Percentiles rank a stretch among this genome's conserved stretches.
Conservation (phyloP, 2,113 vertebrate species). For the Regulus satrapa region DNA sequence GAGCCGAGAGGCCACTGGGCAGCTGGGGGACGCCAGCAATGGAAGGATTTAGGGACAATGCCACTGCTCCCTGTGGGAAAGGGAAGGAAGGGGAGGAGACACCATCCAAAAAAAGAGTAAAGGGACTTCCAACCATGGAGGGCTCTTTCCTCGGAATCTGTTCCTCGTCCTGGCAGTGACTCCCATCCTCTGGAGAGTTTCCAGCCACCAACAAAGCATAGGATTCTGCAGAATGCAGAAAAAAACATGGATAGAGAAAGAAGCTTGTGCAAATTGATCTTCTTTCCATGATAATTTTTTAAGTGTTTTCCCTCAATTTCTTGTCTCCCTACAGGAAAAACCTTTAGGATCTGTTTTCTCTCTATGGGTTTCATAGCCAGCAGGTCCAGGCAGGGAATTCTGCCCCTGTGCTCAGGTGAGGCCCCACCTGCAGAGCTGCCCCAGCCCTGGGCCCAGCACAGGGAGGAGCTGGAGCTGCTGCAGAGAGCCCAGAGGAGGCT, state of each 20-base stretch:
- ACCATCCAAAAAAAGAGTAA: not conserved
- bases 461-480: not conserved
- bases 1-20: not conserved
- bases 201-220: not conserved
- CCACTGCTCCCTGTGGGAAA: not conserved
- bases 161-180: not conserved
- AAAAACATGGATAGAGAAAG: not conserved
- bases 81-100: not conserved
- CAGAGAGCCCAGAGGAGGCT: not conserved
- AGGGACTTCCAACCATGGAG: not conserved
- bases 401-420: not conserved
- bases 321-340: not conserved
- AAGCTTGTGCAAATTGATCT: not conserved
- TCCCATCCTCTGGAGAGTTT: not conserved
- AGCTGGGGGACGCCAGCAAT: not conserved
- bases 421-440: not conserved
- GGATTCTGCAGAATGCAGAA: not conserved
- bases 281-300: not conserved
- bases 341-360: not conserved
- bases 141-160: not conserved
- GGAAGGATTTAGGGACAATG: not conserved
- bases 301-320: not conserved
- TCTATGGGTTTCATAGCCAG: not conserved
- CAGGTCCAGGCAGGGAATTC: not conserved
- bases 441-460: not conserved